A percentile compares a stretch with the other conserved stretches of the same genome.
Evolutionary conservation across 2,888 invertebrate species (phyloP).

Genomic region (Petrolisthes manimaculis): DNA sequence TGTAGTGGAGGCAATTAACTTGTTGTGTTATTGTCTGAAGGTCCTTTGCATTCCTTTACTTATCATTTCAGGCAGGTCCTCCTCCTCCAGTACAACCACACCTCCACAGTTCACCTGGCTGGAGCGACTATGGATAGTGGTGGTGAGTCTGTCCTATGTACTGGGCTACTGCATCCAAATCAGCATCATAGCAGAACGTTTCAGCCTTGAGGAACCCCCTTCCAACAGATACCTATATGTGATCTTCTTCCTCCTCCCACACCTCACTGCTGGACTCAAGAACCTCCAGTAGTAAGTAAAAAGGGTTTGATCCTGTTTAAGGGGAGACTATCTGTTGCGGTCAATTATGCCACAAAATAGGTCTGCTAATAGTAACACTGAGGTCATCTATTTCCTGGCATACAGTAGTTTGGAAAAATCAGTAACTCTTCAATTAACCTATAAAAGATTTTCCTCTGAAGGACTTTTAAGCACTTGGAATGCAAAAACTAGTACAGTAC

Average conservation of each 20-base stretch:
- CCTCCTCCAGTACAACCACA: conserved; percentile 2
- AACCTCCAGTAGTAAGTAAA: conserved; percentile 51
- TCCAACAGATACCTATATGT: conserved; percentile 34
- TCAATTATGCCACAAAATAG: no score
- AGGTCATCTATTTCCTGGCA: no score
- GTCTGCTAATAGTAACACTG: no score
- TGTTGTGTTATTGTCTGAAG: not conserved
- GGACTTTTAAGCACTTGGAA: no score
- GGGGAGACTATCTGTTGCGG: no score
- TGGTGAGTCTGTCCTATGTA: conserved; percentile 46
- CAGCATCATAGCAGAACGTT: conserved; percentile 50
- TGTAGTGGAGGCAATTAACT: not conserved
- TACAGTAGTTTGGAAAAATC: no score
- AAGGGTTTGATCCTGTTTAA: not conserved
- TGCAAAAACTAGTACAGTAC: no score
- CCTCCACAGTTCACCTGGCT: conserved; percentile 58
- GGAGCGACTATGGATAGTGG: conserved; percentile 37
- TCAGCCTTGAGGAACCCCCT: conserved; percentile 40
- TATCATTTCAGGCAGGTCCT: not conserved
- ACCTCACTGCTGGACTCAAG: conserved; percentile 52
- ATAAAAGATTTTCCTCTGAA: not conserved
- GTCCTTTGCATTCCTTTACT: not conserved
- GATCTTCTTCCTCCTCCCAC: conserved; percentile 50
- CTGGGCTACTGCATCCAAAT: conserved; percentile 45
- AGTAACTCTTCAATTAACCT: not conserved